phyloP scores from a whole-genome alignment of 30 jellyfish, hydroid and myxozoan genomes.

The Chrysaora quinquecirrha region DNA sequence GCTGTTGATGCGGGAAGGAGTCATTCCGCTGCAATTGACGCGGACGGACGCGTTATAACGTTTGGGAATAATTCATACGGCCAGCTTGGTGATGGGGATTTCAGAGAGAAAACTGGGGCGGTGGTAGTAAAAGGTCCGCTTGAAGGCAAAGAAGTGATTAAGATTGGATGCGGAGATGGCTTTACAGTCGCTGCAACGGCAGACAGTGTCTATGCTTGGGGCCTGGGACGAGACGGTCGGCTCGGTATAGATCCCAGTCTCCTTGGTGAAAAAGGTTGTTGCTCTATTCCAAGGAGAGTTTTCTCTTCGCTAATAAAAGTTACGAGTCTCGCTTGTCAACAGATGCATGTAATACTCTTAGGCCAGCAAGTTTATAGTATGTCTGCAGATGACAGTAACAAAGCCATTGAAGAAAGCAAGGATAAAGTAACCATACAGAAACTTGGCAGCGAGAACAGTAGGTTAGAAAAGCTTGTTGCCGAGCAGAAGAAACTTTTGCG shows the following conservation, averaged over 20 bases:
- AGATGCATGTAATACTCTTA: slow-evolving; percentile 71
- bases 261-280: slow-evolving; percentile 70
- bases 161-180: slow-evolving; percentile 88
- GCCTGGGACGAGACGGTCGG: slow-evolving; percentile 87
- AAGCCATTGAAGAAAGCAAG: slow-evolving; percentile 25
- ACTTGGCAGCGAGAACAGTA: slow-evolving; percentile 58
- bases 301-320: slow-evolving; percentile 87
- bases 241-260: slow-evolving; percentile 84
- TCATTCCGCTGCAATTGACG: slow-evolving; percentile 93
- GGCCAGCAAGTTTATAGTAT: slow-evolving; percentile 76
- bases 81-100: slow-evolving; percentile 89
- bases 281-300: slow-evolving; percentile 80
- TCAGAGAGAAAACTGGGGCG: slow-evolving; percentile 67
- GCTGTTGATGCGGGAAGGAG: slow-evolving; percentile 84
- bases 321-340: slow-evolving; percentile 81
- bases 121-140: slow-evolving; percentile 82
- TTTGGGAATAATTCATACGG: slow-evolving; percentile 86
- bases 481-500: slow-evolving; percentile 52
- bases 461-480: slow-evolving; percentile 29
- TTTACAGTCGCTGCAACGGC: slow-evolving; percentile 90
- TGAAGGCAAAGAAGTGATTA: slow-evolving; percentile 70
- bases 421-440: slow-evolving; percentile 26
- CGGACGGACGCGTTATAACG: slow-evolving; percentile 81
- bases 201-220: slow-evolving; percentile 91
- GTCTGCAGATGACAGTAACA: slow-evolving; percentile 9